Percentiles rank a stretch among this genome's conserved stretches.
Conservation (phyloP, 2,888 invertebrate species). For the Sphecodes monilicornis region DNA sequence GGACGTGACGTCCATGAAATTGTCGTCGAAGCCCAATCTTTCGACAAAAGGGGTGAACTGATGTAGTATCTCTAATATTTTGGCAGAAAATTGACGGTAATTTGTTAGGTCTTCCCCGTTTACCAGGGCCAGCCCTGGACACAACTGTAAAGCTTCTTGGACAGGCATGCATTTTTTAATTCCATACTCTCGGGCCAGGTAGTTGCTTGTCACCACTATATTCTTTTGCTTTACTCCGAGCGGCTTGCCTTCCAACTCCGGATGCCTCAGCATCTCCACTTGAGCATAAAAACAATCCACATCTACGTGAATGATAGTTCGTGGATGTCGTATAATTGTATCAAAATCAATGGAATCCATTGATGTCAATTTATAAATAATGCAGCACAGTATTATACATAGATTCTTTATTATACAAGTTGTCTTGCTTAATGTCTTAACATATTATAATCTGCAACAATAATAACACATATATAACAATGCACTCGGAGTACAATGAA, state of each 20-base stretch:
- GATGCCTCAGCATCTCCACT: slow-evolving; percentile 92
- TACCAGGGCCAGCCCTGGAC: slow-evolving; percentile 91
- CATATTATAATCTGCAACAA: slow-evolving; percentile 54
- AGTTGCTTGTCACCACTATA: slow-evolving; percentile 94
- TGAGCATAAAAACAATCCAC: slow-evolving; percentile 95
- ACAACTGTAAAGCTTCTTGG: slow-evolving; percentile 90
- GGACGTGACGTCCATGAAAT: slow-evolving; percentile 92
- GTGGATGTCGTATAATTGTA: slow-evolving; percentile 85
- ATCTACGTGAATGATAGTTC: slow-evolving; percentile 92
- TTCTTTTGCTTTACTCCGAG: slow-evolving; percentile 94
- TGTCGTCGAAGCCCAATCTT: slow-evolving; percentile 94
- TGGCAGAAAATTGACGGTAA: slow-evolving; percentile 92
- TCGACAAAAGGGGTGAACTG: slow-evolving; percentile 91
- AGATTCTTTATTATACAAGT: slow-evolving; percentile 40
- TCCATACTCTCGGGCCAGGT: slow-evolving; percentile 91
- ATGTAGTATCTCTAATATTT: slow-evolving; percentile 90
- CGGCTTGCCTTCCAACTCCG: slow-evolving; percentile 88
- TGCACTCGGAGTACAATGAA: neutral
- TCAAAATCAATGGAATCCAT: slow-evolving; percentile 81
- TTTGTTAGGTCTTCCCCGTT: slow-evolving; percentile 93
- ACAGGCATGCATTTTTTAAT: slow-evolving; percentile 91
- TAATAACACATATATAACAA: slow-evolving; percentile 18
- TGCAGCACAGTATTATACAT: slow-evolving; percentile 32
- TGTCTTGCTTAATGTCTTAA: slow-evolving; percentile 35
- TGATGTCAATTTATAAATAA: slow-evolving; percentile 55